Percentiles rank a stretch among this genome's conserved stretches.
Evolutionary conservation across 2,797 vertebrate genomes (phyloP).

Genomic region (Coluber constrictor): DNA sequence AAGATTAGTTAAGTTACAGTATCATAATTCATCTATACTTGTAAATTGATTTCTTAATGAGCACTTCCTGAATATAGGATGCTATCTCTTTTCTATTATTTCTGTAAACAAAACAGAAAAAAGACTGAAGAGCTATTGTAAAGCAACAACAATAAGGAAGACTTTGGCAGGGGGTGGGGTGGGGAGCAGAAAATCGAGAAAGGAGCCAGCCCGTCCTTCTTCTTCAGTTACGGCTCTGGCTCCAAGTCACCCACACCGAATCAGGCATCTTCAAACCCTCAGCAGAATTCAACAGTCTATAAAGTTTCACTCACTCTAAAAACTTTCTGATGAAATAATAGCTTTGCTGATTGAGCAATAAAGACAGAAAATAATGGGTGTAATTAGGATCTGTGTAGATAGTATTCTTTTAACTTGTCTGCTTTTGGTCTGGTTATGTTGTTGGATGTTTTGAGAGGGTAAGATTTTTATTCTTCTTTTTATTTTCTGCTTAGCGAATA

Average conservation of each 20-base stretch:
- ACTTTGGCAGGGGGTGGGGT: neutral
- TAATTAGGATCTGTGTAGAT: neutral
- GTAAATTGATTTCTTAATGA: neutral
- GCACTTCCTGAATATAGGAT: neutral
- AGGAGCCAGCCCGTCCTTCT: neutral
- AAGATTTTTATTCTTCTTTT: neutral
- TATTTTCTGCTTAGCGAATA: neutral
- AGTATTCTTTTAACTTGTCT: slow-evolving; percentile 2
- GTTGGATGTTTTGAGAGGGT: neutral
- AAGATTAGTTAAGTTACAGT: neutral
- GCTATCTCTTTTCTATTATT: neutral
- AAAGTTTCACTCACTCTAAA: neutral
- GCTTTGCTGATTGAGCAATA: neutral
- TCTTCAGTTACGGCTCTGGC: neutral
- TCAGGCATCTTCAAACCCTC: neutral
- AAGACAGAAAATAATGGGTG: neutral
- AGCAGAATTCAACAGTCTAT: neutral
- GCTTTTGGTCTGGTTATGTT: neutral
- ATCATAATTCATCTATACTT: neutral
- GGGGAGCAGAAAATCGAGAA: neutral
- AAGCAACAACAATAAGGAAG: neutral
- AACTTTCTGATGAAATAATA: neutral
- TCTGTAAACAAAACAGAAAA: neutral
- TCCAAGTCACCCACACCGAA: neutral
- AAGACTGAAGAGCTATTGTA: neutral